phyloP scores from a whole-genome alignment of 1,140 invertebrate genomes.

The Berghia stephanieae region DNA sequence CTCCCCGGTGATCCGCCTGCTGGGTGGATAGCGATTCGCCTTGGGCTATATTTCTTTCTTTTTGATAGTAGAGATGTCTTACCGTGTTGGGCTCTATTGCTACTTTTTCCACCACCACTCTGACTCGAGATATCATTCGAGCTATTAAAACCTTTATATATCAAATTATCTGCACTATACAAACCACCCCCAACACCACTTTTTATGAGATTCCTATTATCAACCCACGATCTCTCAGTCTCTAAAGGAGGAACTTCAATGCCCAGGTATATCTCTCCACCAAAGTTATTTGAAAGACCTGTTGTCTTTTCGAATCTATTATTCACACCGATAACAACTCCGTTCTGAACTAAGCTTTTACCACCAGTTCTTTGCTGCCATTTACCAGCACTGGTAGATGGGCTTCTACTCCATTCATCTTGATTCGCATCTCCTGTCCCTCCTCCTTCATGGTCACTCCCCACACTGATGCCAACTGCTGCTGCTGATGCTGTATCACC shows the following conservation, averaged over 20 bases:
- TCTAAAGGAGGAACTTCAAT: neutral
- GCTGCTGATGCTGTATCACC: neutral
- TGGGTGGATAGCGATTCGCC: neutral
- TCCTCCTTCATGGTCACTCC: conserved; percentile 27
- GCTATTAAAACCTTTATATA: too few species aligned
- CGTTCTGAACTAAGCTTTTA: neutral
- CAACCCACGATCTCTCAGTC: neutral
- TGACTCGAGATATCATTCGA: neutral
- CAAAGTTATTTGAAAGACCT: neutral
- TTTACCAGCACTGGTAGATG: neutral
- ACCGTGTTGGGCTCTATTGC: neutral
- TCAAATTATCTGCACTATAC: neutral
- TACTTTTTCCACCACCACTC: neutral
- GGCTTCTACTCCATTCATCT: neutral
- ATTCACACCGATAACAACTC: neutral
- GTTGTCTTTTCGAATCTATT: neutral
- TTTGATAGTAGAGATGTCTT: neutral
- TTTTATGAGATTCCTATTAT: neutral
- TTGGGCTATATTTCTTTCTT: neutral
- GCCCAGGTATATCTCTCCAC: neutral
- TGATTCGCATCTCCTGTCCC: neutral
- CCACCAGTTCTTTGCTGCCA: neutral
- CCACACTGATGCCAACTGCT: conserved; percentile 8
- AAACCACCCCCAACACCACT: neutral
- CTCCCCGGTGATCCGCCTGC: too few species aligned